These are phyloP conservation scores for Hirtodrosophila duncani DNA, from an alignment of 2,888 invertebrate species.

Conservation along the genomic window DNA sequence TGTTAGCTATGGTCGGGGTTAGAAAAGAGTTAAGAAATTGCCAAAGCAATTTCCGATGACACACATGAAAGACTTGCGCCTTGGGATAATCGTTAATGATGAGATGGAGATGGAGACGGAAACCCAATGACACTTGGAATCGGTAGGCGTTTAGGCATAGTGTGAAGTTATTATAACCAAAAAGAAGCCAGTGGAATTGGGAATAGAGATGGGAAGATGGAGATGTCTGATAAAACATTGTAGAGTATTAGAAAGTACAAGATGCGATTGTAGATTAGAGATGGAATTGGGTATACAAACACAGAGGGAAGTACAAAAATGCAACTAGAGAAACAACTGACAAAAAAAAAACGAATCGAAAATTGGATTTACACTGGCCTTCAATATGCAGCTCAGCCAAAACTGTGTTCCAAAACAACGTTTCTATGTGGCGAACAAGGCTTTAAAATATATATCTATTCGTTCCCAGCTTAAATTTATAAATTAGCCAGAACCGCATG, in stretches of 20 bases:
- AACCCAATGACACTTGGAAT: slow-evolving; percentile 20
- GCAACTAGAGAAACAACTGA: too few relatives aligned
- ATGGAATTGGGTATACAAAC: too few relatives aligned
- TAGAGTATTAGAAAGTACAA: background rate
- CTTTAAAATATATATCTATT: too few relatives aligned
- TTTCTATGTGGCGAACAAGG: too few relatives aligned
- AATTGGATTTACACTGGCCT: too few relatives aligned
- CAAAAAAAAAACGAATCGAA: too few relatives aligned
- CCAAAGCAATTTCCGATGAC: slow-evolving; percentile 63
- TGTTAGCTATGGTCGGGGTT: slow-evolving; percentile 41
- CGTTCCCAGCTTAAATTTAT: too few relatives aligned
- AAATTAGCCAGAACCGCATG: too few relatives aligned
- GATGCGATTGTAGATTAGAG: too few relatives aligned
- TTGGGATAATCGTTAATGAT: slow-evolving; percentile 47
- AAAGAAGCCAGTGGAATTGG: slow-evolving; percentile 29
- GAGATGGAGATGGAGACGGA: slow-evolving; percentile 22
- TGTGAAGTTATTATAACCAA: slow-evolving; percentile 48
- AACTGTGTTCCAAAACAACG: too few relatives aligned
- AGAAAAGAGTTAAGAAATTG: background rate
- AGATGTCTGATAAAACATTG: slow-evolving; percentile 5
- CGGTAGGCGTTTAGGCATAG: slow-evolving; percentile 43
- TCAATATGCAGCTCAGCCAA: too few relatives aligned
- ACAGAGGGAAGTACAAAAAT: too few relatives aligned
- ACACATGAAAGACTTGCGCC: slow-evolving; percentile 54
- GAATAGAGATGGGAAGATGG: slow-evolving; percentile 11